Percentiles rank a stretch among this genome's conserved stretches.
Evolutionary conservation across 2,888 invertebrate genomes (phyloP).

Genomic region (Scaptomyza polygonia): DNA sequence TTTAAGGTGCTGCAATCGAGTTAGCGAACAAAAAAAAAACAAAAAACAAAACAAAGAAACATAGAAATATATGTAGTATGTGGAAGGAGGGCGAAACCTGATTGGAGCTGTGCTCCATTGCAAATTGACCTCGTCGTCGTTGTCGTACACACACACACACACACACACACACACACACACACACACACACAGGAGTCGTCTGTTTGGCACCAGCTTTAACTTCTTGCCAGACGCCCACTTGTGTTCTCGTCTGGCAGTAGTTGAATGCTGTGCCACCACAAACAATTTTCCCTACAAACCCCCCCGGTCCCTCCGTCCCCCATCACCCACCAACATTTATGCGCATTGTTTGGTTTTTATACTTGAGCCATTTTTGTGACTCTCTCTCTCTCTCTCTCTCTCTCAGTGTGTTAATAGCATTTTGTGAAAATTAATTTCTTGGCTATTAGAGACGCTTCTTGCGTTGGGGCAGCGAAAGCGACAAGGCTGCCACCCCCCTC

Average conservation of each 20-base stretch:
- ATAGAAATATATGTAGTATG: neutral
- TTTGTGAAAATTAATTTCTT: conserved; percentile 77
- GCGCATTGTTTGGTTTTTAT: conserved; percentile 75
- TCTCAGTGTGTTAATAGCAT: too few relatives aligned
- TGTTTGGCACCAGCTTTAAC: conserved; percentile 1
- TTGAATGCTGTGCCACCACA: too few relatives aligned
- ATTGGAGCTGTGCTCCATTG: neutral
- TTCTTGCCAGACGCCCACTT: conserved; percentile 23
- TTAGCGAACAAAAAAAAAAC: too few relatives aligned
- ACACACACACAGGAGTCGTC: neutral
- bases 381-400: conserved; percentile 56
- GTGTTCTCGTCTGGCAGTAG: neutral
- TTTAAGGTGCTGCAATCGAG: conserved; percentile 22
- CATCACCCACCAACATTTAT: too few relatives aligned
- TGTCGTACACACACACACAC: too few relatives aligned
- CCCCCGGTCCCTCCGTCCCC: too few relatives aligned
- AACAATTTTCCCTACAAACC: too few relatives aligned
- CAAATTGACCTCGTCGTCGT: conserved; percentile 14
- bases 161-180: too few relatives aligned
- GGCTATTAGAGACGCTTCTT: conserved; percentile 62
- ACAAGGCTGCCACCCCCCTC: too few relatives aligned
- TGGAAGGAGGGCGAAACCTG: conserved; percentile 2
- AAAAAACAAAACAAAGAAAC: neutral
- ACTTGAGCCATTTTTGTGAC: conserved; percentile 76
- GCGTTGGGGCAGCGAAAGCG: too few relatives aligned